These are phyloP conservation scores for Polypedilum pembai DNA, from an alignment of 1,140 invertebrate genomes.

Conservation along the genomic window DNA sequence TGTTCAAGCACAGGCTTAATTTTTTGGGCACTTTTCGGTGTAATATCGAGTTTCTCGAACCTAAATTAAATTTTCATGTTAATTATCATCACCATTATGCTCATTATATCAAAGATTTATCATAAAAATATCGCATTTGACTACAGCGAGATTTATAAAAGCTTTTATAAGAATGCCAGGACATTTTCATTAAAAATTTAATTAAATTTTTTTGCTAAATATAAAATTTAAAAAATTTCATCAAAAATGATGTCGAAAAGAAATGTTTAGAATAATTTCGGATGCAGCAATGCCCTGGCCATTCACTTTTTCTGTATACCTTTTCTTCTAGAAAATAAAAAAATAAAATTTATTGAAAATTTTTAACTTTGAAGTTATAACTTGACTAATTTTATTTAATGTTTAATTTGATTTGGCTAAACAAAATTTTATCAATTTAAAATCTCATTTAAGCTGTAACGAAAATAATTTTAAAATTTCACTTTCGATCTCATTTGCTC, in stretches of 20 bases:
- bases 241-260: background rate
- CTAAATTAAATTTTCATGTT: slow-evolving; percentile 49
- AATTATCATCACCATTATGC: no score
- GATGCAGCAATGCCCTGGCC: slow-evolving; percentile 73
- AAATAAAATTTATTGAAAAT: no score
- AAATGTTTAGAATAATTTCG: slow-evolving; percentile 20
- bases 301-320: slow-evolving; percentile 41
- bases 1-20: slow-evolving; percentile 95
- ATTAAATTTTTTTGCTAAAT: slow-evolving; percentile 33
- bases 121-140: background rate
- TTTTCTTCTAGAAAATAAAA: no score
- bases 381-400: no score
- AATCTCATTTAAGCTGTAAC: no score
- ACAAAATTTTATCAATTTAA: no score
- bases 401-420: no score
- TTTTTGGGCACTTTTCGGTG: slow-evolving; percentile 97
- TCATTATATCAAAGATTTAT: background rate
- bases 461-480: no score
- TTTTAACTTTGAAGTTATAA: no score
- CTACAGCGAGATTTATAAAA: no score
- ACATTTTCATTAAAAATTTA: slow-evolving; percentile 37
- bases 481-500: background rate
- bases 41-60: slow-evolving; percentile 99
- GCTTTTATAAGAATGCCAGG: background rate
- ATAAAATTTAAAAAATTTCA: background rate